phyloP scores from a whole-genome alignment of 2,888 invertebrate genomes.

The Dioctria rufipes region DNA sequence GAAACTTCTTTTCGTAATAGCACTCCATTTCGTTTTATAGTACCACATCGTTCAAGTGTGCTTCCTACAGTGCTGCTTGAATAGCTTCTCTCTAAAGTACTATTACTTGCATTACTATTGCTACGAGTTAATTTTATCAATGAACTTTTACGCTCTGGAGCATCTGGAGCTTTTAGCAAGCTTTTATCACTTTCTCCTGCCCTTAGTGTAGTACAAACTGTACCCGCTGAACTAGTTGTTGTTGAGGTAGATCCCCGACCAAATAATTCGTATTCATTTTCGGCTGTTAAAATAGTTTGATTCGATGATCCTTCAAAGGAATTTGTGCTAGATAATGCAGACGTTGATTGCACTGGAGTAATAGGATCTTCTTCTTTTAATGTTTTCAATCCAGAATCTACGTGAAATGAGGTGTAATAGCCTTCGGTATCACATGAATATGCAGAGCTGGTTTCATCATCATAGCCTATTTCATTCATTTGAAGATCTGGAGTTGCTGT shows the following conservation, averaged over 20 bases:
- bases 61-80: conserved; percentile 71
- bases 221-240: conserved; percentile 91
- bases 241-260: conserved; percentile 94
- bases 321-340: conserved; percentile 76
- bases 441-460: conserved; percentile 91
- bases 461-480: conserved; percentile 81
- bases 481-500: conserved; percentile 86
- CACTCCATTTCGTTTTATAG: conserved; percentile 70
- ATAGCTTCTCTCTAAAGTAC: conserved; percentile 75
- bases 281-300: conserved; percentile 81
- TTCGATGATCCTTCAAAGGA: conserved; percentile 80
- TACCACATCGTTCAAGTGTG: conserved; percentile 71
- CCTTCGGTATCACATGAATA: conserved; percentile 98
- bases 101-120: conserved; percentile 73
- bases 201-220: conserved; percentile 87
- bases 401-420: conserved; percentile 97
- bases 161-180: conserved; percentile 78
- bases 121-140: conserved; percentile 75
- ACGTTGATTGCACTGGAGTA: conserved; percentile 81
- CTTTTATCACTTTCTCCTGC: conserved; percentile 78
- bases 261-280: conserved; percentile 92
- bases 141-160: conserved; percentile 88
- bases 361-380: conserved; percentile 84
- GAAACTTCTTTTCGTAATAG: conserved; percentile 74
- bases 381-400: conserved; percentile 93